Evolutionary conservation across 2,797 vertebrate species (phyloP).

Genomic region (Arrhamphus sclerolepis): DNA sequence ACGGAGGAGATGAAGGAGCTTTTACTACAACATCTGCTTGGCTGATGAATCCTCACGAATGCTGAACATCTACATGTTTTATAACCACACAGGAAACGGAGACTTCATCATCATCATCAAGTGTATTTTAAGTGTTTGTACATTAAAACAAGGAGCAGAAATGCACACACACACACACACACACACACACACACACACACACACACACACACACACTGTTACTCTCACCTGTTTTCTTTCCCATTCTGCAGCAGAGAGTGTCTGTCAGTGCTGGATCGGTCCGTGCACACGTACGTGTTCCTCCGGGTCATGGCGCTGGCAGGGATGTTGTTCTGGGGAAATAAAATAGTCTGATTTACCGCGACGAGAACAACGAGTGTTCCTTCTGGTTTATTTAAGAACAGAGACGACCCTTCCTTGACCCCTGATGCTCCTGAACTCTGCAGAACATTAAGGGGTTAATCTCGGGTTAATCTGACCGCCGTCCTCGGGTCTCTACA

Average conservation of each 20-base stretch:
- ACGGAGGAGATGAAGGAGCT: too few species aligned
- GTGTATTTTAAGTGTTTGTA: too few species aligned
- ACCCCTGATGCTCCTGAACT: conserved; percentile 3
- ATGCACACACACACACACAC: too few species aligned
- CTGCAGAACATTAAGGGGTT: conserved; percentile 29
- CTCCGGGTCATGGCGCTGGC: conserved; percentile 91
- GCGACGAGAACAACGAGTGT: not conserved
- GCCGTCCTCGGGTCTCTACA: conserved; percentile 3
- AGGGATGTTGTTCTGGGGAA: conserved; percentile 86
- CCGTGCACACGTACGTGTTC: conserved; percentile 93
- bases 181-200: too few species aligned
- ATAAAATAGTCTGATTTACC: not conserved
- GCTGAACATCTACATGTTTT: too few species aligned
- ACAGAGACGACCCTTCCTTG: not conserved
- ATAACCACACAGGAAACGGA: too few species aligned
- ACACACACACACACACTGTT: not conserved
- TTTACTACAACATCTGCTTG: too few species aligned
- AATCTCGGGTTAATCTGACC: conserved; percentile 43
- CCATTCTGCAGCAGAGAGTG: conserved; percentile 88
- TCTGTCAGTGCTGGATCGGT: conserved; percentile 84
- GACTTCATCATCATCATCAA: too few species aligned
- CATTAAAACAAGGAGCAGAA: too few species aligned
- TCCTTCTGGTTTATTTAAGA: not conserved
- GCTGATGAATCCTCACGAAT: too few species aligned
- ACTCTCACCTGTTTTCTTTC: conserved; percentile 90